Percentiles rank a stretch among this genome's conserved stretches.
Evolutionary conservation across 2,888 invertebrate species (phyloP).

Genomic region (Lithophane semibrunnea): DNA sequence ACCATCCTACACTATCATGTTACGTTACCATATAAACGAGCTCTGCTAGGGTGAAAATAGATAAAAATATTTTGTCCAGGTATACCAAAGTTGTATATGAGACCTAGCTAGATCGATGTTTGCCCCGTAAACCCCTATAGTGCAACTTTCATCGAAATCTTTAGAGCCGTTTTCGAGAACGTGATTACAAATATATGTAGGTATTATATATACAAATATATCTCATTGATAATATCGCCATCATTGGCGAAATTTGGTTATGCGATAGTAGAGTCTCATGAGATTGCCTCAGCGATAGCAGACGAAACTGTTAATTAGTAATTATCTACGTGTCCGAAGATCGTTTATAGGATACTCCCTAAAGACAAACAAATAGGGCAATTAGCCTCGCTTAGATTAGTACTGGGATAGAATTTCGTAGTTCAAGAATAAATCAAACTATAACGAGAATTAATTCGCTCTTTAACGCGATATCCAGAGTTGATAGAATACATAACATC

Average conservation of each 20-base stretch:
- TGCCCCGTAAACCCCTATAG: too few species aligned
- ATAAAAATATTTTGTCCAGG: too few species aligned
- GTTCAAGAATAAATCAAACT: conserved; percentile 5
- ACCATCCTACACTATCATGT: not conserved
- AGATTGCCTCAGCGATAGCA: conserved; percentile 14
- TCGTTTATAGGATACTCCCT: conserved; percentile 38
- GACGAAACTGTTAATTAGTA: conserved; percentile 41
- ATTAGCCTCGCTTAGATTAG: conserved; percentile 27
- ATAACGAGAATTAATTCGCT: conserved; percentile 11
- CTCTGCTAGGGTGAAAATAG: too few species aligned
- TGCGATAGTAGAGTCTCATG: conserved; percentile 15
- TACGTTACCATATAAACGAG: not conserved
- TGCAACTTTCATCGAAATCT: too few species aligned
- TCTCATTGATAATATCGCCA: not conserved
- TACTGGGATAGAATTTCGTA: conserved; percentile 15
- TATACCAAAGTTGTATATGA: too few species aligned
- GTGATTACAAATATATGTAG: too few species aligned
- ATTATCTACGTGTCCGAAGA: conserved; percentile 35
- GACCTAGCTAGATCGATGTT: too few species aligned
- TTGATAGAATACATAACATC: conserved; percentile 13
- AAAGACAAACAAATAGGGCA: conserved; percentile 32
- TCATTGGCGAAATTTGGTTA: conserved; percentile 17
- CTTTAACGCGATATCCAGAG: conserved; percentile 18
- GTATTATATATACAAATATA: too few species aligned
- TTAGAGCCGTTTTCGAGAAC: too few species aligned